Evolutionary conservation across 2,113 vertebrate species (phyloP).

Genomic region (Datnioides undecimradiatus): DNA sequence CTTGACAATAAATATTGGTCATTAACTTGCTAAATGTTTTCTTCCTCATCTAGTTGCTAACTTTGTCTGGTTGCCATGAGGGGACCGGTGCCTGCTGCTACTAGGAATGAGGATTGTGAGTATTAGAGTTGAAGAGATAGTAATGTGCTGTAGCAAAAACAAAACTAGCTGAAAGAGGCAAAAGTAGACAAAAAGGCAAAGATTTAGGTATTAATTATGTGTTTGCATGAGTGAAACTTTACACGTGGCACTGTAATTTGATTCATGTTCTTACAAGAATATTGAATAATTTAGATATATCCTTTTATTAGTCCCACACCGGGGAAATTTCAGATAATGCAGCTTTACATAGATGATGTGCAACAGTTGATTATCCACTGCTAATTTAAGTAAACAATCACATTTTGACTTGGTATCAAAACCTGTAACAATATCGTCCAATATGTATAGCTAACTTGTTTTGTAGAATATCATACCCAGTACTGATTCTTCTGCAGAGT

Average conservation of each 20-base stretch:
- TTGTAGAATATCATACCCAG: slow-evolving; percentile 87
- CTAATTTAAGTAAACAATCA: background rate
- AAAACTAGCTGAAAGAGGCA: background rate
- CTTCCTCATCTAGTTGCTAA: background rate
- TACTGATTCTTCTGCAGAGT: slow-evolving; percentile 89
- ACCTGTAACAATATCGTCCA: background rate
- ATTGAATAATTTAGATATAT: too few relatives aligned
- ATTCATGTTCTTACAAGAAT: background rate
- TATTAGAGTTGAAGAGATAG: background rate
- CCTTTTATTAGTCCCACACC: too few relatives aligned
- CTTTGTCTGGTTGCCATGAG: background rate
- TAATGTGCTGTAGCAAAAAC: background rate
- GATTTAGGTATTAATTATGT: background rate
- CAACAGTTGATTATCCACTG: background rate
- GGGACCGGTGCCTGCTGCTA: background rate
- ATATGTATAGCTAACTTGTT: background rate
- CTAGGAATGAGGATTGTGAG: background rate
- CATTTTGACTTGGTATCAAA: slow-evolving; percentile 10
- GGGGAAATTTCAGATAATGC: too few relatives aligned
- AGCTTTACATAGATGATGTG: background rate
- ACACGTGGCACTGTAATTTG: background rate
- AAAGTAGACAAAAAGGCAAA: background rate
- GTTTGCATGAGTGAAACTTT: background rate
- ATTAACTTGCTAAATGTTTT: background rate
- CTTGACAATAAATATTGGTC: background rate